Evolutionary conservation across 2,797 vertebrate species (phyloP).

Genomic region (Crenichthys baileyi): DNA sequence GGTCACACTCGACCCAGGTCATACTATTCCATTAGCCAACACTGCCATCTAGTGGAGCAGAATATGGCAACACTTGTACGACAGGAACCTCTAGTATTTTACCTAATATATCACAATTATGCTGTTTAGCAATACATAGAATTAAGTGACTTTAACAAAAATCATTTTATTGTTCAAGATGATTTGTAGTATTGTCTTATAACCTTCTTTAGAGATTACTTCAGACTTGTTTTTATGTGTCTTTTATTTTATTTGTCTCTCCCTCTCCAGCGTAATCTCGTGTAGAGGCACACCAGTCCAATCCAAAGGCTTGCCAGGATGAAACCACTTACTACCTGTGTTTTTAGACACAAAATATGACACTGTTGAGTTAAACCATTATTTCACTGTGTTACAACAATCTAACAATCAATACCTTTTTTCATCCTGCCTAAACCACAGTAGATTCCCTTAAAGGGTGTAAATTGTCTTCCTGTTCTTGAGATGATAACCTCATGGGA

Average conservation of each 20-base stretch:
- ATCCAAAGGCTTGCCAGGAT: not conserved
- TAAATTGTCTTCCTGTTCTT: not conserved
- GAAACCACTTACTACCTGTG: constrained; percentile 33
- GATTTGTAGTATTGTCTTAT: not conserved
- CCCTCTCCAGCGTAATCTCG: not conserved
- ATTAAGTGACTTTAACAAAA: no score
- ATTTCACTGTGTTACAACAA: not conserved
- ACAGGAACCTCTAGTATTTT: not conserved
- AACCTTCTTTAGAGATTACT: not conserved
- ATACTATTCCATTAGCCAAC: not conserved
- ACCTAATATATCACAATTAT: not conserved
- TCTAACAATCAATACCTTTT: not conserved
- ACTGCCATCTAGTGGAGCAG: constrained; percentile 1
- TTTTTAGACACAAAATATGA: constrained; percentile 4
- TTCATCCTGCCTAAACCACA: not conserved
- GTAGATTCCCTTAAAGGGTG: not conserved
- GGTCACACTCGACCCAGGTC: not conserved
- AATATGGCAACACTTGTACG: not conserved
- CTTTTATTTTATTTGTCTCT: not conserved
- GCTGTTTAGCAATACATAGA: not conserved
- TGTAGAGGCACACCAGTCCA: constrained; percentile 18
- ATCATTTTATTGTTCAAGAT: not conserved
- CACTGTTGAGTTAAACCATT: not conserved
- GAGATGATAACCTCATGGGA: no score
- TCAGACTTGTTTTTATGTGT: not conserved